These are phyloP conservation scores for Callaeas wilsoni DNA, from an alignment of 2,113 vertebrate species.

Conservation along the genomic window DNA sequence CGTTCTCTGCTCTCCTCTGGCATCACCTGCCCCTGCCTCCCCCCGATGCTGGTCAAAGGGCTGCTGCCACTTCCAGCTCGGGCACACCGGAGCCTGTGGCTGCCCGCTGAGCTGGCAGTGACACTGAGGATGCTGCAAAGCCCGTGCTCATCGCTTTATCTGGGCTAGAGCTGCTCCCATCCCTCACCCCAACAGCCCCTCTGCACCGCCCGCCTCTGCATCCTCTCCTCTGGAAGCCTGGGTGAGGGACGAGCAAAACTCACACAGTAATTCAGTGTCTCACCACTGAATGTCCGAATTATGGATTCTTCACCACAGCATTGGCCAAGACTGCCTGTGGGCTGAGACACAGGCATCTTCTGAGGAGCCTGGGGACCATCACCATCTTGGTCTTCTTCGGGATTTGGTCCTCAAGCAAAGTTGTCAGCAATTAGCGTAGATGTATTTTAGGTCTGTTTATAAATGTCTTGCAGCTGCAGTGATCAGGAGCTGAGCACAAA, in stretches of 20 bases:
- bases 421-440: neutral
- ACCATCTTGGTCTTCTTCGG: neutral
- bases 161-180: neutral
- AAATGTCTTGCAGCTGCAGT: conserved; percentile 33
- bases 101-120: neutral
- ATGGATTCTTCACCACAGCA: neutral
- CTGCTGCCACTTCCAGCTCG: neutral
- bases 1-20: neutral
- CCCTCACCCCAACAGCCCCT: neutral
- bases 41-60: neutral
- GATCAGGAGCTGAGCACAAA: conserved; percentile 26
- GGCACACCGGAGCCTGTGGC: accelerated
- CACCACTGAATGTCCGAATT: neutral
- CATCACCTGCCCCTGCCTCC: neutral
- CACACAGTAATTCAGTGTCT: neutral
- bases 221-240: neutral
- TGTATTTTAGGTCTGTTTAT: conserved; percentile 40
- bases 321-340: neutral
- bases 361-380: neutral
- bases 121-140: neutral
- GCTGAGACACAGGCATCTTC: neutral
- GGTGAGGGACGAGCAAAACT: neutral
- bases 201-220: neutral
- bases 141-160: neutral
- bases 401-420: neutral